phyloP scores from a whole-genome alignment of 2,888 invertebrate genomes.

The Aspidiotus destructor region DNA sequence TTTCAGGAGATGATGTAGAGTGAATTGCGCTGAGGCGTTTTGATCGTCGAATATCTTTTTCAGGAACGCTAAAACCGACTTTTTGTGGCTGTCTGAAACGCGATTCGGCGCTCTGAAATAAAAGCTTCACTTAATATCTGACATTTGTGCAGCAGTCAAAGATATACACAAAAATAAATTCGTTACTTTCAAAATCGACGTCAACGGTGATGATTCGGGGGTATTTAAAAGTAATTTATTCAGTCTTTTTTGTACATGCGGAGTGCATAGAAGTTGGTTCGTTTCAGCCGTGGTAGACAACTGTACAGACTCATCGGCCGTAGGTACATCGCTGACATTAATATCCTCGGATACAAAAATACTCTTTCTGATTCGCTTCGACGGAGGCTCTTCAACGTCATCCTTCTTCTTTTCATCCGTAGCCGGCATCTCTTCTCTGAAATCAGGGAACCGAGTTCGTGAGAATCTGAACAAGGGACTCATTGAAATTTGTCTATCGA shows the following conservation, averaged over 20 bases:
- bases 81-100: conserved; percentile 27
- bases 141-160: neutral
- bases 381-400: conserved; percentile 17
- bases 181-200: conserved; percentile 21
- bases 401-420: neutral
- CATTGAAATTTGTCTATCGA: neutral
- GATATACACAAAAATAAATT: neutral
- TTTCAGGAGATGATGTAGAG: neutral
- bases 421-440: neutral
- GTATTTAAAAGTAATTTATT: conserved; percentile 23
- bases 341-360: neutral
- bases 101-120: conserved; percentile 16
- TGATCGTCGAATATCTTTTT: neutral
- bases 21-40: neutral
- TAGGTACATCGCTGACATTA: neutral
- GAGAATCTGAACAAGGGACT: neutral
- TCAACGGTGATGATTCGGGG: conserved; percentile 20
- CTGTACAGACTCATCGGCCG: neutral
- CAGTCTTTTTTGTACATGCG: conserved; percentile 20
- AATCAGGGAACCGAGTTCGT: neutral
- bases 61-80: conserved; percentile 21
- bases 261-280: conserved; percentile 9
- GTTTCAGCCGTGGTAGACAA: conserved; percentile 12
- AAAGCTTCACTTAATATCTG: neutral
- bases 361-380: conserved; percentile 5